Evolutionary conservation across 2,797 vertebrate genomes (phyloP), one percentile per base, ranked within the genome.

Genomic region (Gobionotothen gibberifrons): DNA sequence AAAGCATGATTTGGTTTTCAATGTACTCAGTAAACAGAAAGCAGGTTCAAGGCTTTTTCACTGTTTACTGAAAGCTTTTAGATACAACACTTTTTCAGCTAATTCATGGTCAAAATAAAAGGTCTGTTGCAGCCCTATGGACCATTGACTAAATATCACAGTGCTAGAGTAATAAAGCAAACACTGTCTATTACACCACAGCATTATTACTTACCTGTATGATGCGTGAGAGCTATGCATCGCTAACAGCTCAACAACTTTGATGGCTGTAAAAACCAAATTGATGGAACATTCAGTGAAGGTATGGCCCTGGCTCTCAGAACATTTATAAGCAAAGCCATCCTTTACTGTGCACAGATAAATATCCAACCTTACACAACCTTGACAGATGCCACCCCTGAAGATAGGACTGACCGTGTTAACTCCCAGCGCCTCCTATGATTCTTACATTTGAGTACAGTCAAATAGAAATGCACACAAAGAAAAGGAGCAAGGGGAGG

Each of bases 361-460:
- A 82, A 76, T 66, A 77, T 21, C 10, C 15, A n/a, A 43, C 22
- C 51, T 10, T 29, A 64, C 62, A 68, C 76, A 80, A 66, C 73
- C 69, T 83, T 85, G 78, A 75, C 84, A 86, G 83, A 85, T 74
- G 79, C 80, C 77, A 71, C 64, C 63, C 10, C 64, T 68, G 54
- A 69, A 72, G 60, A 87, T 72, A 72, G 78, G 78, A 65, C 46
- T 56, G 69, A 64, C 65, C 67, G 40, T 12, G n/a, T 84, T 73
- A 26, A 74, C 43, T 39, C 49, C 58, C 26, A 43, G 56, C 3
- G 6, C 26, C 56, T 72, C 49, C 67, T 54, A 70, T 72, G 15
- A 77, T 73, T 74, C 60, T 67, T 61, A 51, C 17, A 55, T 77
- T 71, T 66, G 19, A 66, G 68, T 67, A 75, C 43, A 80, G 65